These are phyloP conservation scores for Octodon degus DNA, from an alignment of 2,113 vertebrate genomes.

Conservation along the genomic window DNA sequence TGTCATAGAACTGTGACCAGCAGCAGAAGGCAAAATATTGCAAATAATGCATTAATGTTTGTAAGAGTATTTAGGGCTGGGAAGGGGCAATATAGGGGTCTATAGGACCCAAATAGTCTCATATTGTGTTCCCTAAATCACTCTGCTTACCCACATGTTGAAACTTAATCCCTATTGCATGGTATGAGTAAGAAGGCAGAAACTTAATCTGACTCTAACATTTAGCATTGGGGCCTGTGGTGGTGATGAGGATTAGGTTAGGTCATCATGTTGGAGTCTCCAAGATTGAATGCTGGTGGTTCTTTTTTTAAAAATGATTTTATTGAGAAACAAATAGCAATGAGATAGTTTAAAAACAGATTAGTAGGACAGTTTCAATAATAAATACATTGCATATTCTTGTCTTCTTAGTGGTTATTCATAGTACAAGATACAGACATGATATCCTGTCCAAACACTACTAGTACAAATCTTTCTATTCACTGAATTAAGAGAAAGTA, in stretches of 20 bases:
- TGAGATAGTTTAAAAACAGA: too few relatives aligned
- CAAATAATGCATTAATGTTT: not conserved
- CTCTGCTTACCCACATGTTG: not conserved
- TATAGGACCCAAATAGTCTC: not conserved
- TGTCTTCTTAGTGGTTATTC: too few relatives aligned
- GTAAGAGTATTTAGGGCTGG: not conserved
- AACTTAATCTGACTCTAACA: not conserved
- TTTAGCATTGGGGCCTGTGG: not conserved
- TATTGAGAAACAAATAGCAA: too few relatives aligned
- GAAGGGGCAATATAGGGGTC: not conserved
- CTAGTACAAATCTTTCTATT: too few relatives aligned
- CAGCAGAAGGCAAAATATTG: not conserved
- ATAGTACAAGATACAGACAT: too few relatives aligned
- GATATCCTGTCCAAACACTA: too few relatives aligned
- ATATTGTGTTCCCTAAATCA: not conserved
- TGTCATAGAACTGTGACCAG: not conserved
- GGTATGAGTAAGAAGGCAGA: not conserved
- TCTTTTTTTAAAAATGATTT: not conserved
- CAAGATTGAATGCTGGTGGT: not conserved
- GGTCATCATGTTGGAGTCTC: not conserved
- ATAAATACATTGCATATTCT: too few relatives aligned
- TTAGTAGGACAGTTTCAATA: too few relatives aligned
- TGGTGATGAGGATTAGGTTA: not conserved
- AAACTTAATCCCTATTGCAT: not conserved
- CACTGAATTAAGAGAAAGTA: too few relatives aligned